A percentile compares a stretch with the other conserved stretches of the same genome.
phyloP scores from a whole-genome alignment of 2,888 invertebrate species.

The Pterobdella sp. region DNA sequence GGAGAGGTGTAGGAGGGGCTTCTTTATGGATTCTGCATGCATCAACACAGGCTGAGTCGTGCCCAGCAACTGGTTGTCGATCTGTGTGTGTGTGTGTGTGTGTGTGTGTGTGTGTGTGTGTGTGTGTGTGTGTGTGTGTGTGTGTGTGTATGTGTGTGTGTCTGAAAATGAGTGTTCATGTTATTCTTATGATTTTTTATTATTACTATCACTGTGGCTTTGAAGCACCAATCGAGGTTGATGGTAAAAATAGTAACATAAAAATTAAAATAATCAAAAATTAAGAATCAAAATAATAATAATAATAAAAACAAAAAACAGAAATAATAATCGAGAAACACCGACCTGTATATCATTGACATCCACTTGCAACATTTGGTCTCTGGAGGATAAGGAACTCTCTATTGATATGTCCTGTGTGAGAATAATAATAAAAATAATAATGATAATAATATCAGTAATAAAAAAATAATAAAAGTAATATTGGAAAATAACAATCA shows the following conservation, averaged over 20 bases:
- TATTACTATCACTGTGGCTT: neutral
- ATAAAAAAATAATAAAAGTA: no score
- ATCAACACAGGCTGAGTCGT: constrained; percentile 76
- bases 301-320: neutral
- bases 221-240: neutral
- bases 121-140: neutral
- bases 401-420: constrained; percentile 24
- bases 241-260: neutral
- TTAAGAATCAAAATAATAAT: neutral
- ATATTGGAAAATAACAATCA: no score
- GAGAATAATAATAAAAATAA: no score
- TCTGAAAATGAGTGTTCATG: neutral
- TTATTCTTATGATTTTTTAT: neutral
- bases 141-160: neutral
- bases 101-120: neutral
- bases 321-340: neutral
- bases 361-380: constrained; percentile 30
- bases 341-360: constrained; percentile 34
- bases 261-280: neutral
- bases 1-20: constrained; percentile 70
- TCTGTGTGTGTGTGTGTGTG: constrained; percentile 45
- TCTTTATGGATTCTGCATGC: constrained; percentile 48
- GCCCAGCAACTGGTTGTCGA: constrained; percentile 79
- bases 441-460: no score
- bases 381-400: constrained; percentile 17